A percentile compares a stretch with the other conserved stretches of the same genome.
phyloP scores from a whole-genome alignment of 1,140 invertebrate genomes.

The Campoletis sonorensis region DNA sequence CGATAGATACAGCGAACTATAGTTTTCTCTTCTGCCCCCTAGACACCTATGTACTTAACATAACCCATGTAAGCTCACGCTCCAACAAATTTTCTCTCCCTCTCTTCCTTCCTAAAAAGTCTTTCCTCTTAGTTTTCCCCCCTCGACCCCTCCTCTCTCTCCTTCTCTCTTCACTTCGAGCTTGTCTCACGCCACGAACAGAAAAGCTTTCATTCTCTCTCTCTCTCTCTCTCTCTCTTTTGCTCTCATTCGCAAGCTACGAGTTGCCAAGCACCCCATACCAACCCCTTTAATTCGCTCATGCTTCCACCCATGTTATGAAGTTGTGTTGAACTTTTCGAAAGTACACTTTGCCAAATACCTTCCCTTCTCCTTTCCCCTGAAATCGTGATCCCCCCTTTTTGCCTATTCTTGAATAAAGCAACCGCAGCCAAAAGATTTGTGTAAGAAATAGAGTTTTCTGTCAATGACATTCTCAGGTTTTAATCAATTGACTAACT shows the following conservation, averaged over 20 bases:
- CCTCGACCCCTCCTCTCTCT: constrained; percentile 16
- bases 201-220: constrained; percentile 46
- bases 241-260: background rate
- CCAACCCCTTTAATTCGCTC: constrained; percentile 30
- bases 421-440: background rate
- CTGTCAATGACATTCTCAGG: no score
- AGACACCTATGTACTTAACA: constrained; percentile 76
- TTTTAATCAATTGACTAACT: no score
- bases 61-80: constrained; percentile 77
- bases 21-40: constrained; percentile 23
- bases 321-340: constrained; percentile 60
- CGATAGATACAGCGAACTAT: constrained; percentile 69
- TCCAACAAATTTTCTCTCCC: constrained; percentile 74
- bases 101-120: constrained; percentile 41
- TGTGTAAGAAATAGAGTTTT: no score
- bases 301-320: constrained; percentile 53
- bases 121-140: constrained; percentile 19
- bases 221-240: constrained; percentile 20
- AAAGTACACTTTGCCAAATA: constrained; percentile 55
- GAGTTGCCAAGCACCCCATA: background rate
- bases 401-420: constrained; percentile 20
- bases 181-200: constrained; percentile 53
- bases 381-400: constrained; percentile 40
- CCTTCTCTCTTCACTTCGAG: constrained; percentile 26
- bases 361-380: constrained; percentile 27